These are phyloP conservation scores for Leptinotarsa haldemani DNA, from an alignment of 2,888 invertebrate species.

Conservation along the genomic window DNA sequence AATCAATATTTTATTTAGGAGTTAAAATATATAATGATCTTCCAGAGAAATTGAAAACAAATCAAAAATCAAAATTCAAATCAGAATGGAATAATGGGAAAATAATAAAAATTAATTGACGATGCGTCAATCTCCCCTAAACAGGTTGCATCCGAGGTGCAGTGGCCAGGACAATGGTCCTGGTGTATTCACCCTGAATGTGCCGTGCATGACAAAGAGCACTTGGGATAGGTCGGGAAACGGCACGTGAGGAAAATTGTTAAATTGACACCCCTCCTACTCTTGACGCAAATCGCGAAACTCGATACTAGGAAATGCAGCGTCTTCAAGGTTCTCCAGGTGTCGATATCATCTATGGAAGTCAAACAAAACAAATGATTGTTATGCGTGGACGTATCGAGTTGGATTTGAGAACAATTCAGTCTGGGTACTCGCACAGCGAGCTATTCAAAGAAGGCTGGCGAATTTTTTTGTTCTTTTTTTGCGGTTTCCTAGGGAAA, in stretches of 20 bases:
- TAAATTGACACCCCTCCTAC: conserved; percentile 34
- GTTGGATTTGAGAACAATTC: conserved; percentile 2
- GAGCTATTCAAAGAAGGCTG: neutral
- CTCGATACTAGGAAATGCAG: conserved; percentile 49
- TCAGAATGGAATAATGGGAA: no score
- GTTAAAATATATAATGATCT: no score
- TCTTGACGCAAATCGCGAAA: conserved; percentile 17
- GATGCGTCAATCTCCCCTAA: conserved; percentile 30
- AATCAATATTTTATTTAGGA: no score
- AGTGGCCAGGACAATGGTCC: conserved; percentile 55
- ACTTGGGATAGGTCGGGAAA: conserved; percentile 61
- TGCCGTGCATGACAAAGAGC: conserved; percentile 57
- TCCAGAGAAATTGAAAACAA: no score
- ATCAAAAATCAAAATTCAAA: no score
- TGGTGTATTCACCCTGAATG: conserved; percentile 60
- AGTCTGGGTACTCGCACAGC: neutral
- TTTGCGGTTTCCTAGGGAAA: no score
- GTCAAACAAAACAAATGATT: conserved; percentile 14
- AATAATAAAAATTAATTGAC: neutral
- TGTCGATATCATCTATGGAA: conserved; percentile 36
- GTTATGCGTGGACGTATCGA: conserved; percentile 15
- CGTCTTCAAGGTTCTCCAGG: conserved; percentile 48
- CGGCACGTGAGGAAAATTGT: conserved; percentile 56
- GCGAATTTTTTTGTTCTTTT: neutral
- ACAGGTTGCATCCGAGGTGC: conserved; percentile 35